Conservation (phyloP, 2,113 vertebrate species). For the Orientallactaga bullata region DNA sequence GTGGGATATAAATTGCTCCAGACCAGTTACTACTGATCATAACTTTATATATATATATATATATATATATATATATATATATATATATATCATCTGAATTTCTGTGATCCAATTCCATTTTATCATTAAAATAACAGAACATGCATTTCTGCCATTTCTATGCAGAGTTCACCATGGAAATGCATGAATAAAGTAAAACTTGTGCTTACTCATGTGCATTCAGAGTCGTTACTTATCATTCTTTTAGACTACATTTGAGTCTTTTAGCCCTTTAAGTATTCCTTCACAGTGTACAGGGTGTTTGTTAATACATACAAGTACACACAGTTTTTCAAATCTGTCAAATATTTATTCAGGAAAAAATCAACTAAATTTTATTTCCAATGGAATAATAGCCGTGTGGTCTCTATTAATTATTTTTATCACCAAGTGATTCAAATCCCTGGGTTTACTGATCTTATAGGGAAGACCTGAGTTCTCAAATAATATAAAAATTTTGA, state of each 20-base stretch:
- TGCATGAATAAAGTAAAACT: background rate
- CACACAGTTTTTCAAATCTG: background rate
- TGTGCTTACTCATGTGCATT: background rate
- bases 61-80: background rate
- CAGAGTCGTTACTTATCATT: background rate
- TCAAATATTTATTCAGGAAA: background rate
- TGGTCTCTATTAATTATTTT: background rate
- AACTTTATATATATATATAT: too few species aligned
- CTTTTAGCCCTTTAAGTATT: background rate
- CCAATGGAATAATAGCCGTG: background rate
- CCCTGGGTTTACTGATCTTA: background rate
- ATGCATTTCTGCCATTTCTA: background rate
- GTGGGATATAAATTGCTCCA: background rate
- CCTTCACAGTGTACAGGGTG: background rate
- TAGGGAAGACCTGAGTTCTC: background rate
- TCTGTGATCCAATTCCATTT: background rate
- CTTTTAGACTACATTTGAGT: background rate
- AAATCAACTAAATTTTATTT: background rate
- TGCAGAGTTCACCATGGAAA: background rate
- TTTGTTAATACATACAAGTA: background rate
- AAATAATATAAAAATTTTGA: background rate
- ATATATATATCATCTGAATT: background rate
- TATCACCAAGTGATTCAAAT: background rate
- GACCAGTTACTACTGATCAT: background rate
- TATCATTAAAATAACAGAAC: background rate